Evolutionary conservation across 2,113 vertebrate genomes (phyloP).

Genomic region (Osmerus mordax): DNA sequence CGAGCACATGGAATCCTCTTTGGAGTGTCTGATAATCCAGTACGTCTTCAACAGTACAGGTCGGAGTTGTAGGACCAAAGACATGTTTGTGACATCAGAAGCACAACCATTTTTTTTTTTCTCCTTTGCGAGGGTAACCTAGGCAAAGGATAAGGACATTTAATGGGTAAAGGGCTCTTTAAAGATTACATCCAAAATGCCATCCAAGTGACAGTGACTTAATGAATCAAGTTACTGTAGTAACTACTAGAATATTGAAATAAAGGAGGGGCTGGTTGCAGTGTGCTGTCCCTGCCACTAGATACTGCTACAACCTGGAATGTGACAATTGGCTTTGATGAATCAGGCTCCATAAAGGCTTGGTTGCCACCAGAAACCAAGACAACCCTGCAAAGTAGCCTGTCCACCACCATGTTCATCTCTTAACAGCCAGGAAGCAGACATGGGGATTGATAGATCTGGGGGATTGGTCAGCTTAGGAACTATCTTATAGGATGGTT

Average conservation of each 20-base stretch:
- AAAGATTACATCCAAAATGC: neutral
- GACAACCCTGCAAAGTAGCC: constrained; percentile 16
- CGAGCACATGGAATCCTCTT: neutral
- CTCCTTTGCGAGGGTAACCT: neutral
- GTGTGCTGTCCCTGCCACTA: constrained; percentile 47
- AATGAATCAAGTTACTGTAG: too few relatives aligned
- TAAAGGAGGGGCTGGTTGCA: constrained; percentile 28
- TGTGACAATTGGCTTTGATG: constrained; percentile 13
- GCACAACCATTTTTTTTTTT: neutral
- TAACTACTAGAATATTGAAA: constrained; percentile 6
- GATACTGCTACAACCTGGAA: constrained; percentile 57
- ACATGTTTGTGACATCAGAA: neutral
- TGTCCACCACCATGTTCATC: constrained; percentile 13
- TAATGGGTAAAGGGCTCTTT: neutral
- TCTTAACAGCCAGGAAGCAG: neutral
- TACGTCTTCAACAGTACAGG: neutral
- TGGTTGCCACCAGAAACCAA: constrained; percentile 11
- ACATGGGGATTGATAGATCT: too few relatives aligned
- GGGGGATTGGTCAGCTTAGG: too few relatives aligned
- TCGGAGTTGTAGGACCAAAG: neutral
- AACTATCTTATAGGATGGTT: too few relatives aligned
- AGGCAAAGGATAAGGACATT: too few relatives aligned
- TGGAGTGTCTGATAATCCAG: neutral
- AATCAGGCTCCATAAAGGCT: constrained; percentile 10
- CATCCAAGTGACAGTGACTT: neutral